Evolutionary conservation across 1,140 invertebrate genomes (phyloP), one percentile per base, ranked within the genome.

Genomic region (Hypothenemus hampei): DNA sequence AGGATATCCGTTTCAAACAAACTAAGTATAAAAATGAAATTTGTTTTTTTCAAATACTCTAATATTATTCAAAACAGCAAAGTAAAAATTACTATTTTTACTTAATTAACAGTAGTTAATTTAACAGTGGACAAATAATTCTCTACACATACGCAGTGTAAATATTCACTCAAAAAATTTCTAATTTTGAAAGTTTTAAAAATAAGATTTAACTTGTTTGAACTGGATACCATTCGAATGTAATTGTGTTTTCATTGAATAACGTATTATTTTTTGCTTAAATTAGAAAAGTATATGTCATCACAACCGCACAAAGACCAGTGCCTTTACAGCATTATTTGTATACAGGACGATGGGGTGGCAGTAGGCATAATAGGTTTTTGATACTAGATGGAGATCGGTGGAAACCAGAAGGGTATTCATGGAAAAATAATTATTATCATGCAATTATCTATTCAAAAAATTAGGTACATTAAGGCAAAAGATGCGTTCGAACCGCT

Each of bases 261-360:
- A n/a, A n/a, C n/a, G n/a, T 36, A n/a, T n/a, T n/a, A n/a, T n/a
- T n/a, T n/a, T n/a, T n/a, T n/a, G n/a, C n/a, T n/a, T n/a, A n/a
- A n/a, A n/a, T n/a, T n/a, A 52, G 88, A 52, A 95, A 93, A 68
- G 93, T 98, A 51, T 95, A 89, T 69, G 95, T 99, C 0, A 93
- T 99, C 23, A 93, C 86, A 54, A 99, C 97, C 0, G 70, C 81
- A 0, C 93, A 97, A 67, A 76, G 97, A 60, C 97, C 97, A 0
- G 93, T 99, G 2, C 97, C 97, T 0, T 75, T 99, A 19, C 86
- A 95, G 67, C 95, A 98, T 75, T 95, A 86, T 71, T 71, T 99
- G 0, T 97, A 96, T 65, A 91, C 88, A 24, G 94, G 94, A 7
- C 58, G 47, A 29, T 64, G 61, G 13, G 62, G 60, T n/a, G 51